Evolutionary conservation across 2,888 invertebrate genomes (phyloP), one percentile per base, ranked within the genome.

Genomic region (Smittia sp.): DNA sequence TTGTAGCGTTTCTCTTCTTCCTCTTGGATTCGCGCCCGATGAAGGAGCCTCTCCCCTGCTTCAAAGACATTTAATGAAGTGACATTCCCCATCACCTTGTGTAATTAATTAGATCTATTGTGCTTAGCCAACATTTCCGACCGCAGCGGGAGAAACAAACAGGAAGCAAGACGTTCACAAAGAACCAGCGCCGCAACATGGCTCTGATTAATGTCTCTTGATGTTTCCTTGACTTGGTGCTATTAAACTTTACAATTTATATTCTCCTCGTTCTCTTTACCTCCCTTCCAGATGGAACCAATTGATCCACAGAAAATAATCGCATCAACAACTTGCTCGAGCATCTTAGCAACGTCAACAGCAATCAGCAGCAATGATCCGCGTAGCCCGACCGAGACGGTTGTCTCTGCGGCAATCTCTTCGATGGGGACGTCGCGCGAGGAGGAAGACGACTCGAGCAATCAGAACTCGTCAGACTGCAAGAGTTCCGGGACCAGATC

Each of bases 401-500:
- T 76, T 22, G 74, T 76, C 72, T 75, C 77, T 25, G 75, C 85
- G 1, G 79, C 84, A 75, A 82, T 83, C 3, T 84, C 86, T 20
- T 87, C 88, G 15, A 85, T 87, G 76, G 86, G 88, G 74, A 88
- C 88, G 22, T 89, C 90, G 72, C 86, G 88, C 76, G 89, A 89
- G 78, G 90, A 91, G 75, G 88, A 91, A 76, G 90, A 91, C 76
- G 88, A 88, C 79, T 88, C 88, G 76, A 88, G 88, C 79, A 88
- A 87, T 79, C 88, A 88, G 77, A 88, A 86, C 77, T 89, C 89
- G 79, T 86, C 86, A 68, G 89, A 89, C 77, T 86, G 86, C 83
- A 89, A 89, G 79, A 89, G 89, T 79, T 88, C 89, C 63, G 88
- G 86, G 77, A 88, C 89, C 80, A 88, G 89, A 89, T 90, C 80